Base-by-base conservation (phyloP, 2,888 invertebrate species). In the Lepidochrysops patricia region DNA sequence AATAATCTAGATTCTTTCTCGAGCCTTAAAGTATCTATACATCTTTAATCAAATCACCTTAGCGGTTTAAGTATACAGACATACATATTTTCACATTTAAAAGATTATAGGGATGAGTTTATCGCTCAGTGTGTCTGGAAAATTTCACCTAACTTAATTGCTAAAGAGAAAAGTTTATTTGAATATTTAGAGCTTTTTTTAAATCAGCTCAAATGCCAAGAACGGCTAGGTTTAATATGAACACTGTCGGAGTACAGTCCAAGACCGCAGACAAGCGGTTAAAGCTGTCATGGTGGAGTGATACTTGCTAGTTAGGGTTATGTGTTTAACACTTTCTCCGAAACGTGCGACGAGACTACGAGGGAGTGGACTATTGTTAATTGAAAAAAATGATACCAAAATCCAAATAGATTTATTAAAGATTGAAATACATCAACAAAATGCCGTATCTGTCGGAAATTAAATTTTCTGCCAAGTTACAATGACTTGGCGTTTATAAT, bases 391-490 rank as follows among this genome's bases (percentile, higher is more conserved):
- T 4, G 4, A n/a, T 12, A 32, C 35, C 13, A 37, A 37, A 6
- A 3, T 6, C n/a, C 4, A 12, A 13, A 12, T 26, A 5, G 26
- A 25, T n/a, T 26, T 50, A 50, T n/a, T n/a, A n/a, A n/a, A n/a
- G 43, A 9, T 2, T 9, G 4, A 4, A 19, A 23, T 43, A 23
- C 23, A 26, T 26, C 50, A 6, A 49, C n/a, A n/a, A 4, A n/a
- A 49, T 13, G 19, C 29, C 5, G 7, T 29, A 26, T 50, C 52
- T 19, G 9, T 32, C 54, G 54, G 32, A 54, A 54, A 29, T 54
- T 54, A 12, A 54, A 54, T 32, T 54, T 54, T 32, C 54, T 54
- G 54, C 15, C 19, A 32, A 54, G 15, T 32, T 15, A n/a, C 32
- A 54, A 29, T 54, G 19, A 32, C 12, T 19, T 43, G 19, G 4